phyloP scores from a whole-genome alignment of 2,113 vertebrate genomes.

The Ranitomeya imitator region DNA sequence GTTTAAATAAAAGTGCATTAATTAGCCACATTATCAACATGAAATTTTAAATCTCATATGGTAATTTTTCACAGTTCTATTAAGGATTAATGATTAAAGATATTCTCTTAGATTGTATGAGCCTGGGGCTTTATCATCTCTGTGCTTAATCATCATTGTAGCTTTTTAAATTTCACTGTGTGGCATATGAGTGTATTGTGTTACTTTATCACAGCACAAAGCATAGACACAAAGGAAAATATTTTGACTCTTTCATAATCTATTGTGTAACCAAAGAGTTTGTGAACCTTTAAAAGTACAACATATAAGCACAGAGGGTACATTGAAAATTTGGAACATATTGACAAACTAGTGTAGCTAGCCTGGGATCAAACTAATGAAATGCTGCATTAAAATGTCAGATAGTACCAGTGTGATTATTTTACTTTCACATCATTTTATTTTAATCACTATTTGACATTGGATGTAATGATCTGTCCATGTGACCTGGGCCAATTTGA shows the following conservation, averaged over 20 bases:
- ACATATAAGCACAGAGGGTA: not conserved
- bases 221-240: not conserved
- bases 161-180: not conserved
- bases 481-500: no score
- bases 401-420: not conserved
- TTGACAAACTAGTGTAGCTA: not conserved
- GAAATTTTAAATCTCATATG: not conserved
- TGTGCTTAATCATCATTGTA: not conserved
- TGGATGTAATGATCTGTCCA: no score
- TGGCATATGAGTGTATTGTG: not conserved
- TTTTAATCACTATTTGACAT: not conserved
- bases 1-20: slow-evolving; percentile 4
- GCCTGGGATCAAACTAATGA: not conserved
- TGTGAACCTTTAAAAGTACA: not conserved
- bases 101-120: slow-evolving; percentile 21
- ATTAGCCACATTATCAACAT: slow-evolving; percentile 23
- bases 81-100: not conserved
- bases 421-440: not conserved
- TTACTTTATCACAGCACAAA: not conserved
- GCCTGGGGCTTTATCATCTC: not conserved
- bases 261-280: not conserved
- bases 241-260: not conserved
- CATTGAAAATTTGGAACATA: no score
- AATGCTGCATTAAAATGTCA: not conserved
- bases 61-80: slow-evolving; percentile 10